A percentile compares a stretch with the other conserved stretches of the same genome.
phyloP scores from a whole-genome alignment of 2,888 invertebrate genomes.

The Tenthredo distinguenda region DNA sequence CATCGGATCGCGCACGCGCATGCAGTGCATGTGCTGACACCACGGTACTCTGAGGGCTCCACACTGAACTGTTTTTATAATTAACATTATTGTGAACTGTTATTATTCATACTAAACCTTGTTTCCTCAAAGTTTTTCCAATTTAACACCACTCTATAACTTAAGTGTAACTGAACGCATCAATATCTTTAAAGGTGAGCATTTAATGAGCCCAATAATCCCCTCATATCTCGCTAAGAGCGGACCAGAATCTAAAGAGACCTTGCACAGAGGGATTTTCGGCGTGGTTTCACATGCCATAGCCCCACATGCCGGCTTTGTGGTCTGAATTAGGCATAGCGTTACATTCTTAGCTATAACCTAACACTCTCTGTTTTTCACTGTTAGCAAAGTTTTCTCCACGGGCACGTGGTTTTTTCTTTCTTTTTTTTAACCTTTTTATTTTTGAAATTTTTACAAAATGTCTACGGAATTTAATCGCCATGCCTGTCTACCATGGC shows the following conservation, averaged over 20 bases:
- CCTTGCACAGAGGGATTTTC: slow-evolving; percentile 40
- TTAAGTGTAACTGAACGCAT: slow-evolving; percentile 49
- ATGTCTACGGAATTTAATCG: slow-evolving; percentile 35
- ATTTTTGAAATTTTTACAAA: slow-evolving; percentile 32
- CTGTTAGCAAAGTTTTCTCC: not conserved
- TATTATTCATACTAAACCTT: slow-evolving; percentile 61
- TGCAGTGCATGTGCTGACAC: slow-evolving; percentile 62
- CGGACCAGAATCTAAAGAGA: slow-evolving; percentile 9
- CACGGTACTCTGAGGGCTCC: slow-evolving; percentile 69
- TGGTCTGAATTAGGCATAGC: not conserved
- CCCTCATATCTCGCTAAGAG: not conserved
- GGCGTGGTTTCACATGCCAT: slow-evolving; percentile 50
- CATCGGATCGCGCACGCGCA: slow-evolving; percentile 54
- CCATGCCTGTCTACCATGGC: slow-evolving; percentile 30
- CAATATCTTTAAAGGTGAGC: slow-evolving; percentile 42
- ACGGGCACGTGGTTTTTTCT: not conserved
- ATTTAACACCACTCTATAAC: slow-evolving; percentile 28
- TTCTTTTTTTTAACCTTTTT: not conserved
- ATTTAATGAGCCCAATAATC: not conserved
- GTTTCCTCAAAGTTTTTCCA: slow-evolving; percentile 55
- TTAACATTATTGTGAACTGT: slow-evolving; percentile 67
- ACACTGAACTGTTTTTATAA: slow-evolving; percentile 72
- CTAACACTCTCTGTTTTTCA: not conserved
- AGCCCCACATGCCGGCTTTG: slow-evolving; percentile 49
- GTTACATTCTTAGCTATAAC: slow-evolving; percentile 18